These are phyloP conservation scores for Acrossocheilus wenchowensis DNA, from an alignment of 2,797 vertebrate species.

Conservation along the genomic window DNA sequence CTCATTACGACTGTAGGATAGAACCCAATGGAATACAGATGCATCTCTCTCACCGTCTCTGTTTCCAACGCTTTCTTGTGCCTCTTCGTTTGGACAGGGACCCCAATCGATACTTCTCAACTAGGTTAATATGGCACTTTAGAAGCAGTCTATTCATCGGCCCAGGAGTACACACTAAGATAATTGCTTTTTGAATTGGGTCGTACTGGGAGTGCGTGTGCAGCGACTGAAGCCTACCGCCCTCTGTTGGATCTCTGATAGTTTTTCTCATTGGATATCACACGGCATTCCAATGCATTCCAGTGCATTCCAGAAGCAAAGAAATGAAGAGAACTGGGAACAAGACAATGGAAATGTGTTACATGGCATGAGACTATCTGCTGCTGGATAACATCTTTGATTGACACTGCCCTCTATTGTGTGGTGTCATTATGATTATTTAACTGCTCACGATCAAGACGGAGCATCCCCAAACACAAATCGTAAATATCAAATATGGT, in stretches of 20 bases:
- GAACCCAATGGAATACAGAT: constrained; percentile 73
- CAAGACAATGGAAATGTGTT: neutral
- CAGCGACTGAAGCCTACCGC: constrained; percentile 69
- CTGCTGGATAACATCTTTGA: no score
- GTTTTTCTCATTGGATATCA: constrained; percentile 2
- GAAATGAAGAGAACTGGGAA: neutral
- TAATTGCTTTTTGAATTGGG: constrained; percentile 81
- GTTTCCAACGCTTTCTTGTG: constrained; percentile 79
- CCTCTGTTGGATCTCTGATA: constrained; percentile 75
- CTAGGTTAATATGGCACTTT: constrained; percentile 82
- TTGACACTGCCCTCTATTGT: no score
- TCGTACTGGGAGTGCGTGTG: constrained; percentile 57
- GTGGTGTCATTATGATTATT: no score
- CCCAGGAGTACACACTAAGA: constrained; percentile 79
- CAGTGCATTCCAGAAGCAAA: neutral
- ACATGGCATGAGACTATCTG: neutral
- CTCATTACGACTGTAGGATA: constrained; percentile 78
- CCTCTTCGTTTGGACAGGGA: constrained; percentile 77
- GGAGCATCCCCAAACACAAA: no score
- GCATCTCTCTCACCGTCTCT: constrained; percentile 63
- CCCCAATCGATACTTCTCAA: constrained; percentile 82
- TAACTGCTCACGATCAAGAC: no score
- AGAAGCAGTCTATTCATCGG: constrained; percentile 82
- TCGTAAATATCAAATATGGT: no score
- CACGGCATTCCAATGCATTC: neutral